Base-by-base conservation (phyloP, 1,140 invertebrate species). In the Drosophila busckii region DNA sequence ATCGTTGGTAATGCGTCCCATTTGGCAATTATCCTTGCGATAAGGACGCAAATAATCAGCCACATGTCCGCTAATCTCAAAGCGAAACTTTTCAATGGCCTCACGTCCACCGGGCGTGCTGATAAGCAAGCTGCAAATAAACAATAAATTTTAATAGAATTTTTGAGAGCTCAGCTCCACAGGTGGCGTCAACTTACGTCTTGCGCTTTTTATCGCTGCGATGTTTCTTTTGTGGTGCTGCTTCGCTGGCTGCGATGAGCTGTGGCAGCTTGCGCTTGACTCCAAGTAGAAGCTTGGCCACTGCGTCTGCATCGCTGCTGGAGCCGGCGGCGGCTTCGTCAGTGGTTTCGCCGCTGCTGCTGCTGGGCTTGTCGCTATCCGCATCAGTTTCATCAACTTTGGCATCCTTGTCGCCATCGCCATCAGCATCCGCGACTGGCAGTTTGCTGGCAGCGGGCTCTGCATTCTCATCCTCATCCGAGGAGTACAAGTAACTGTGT, bases 41-140 rank as follows among this genome's bases (percentile, higher is more conserved):
- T 96, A 98, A 0, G 95, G 95, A 89, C 97, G 97, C 17, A 99
- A 90, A 85, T 94, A 94, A 32, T 94, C 90, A 26, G 98, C 96
- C 89, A 99, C 96, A 94, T 94, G 29, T 92, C 91, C 4, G 95
- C 96, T 60, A 92, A 98, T 97, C 82, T 93, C 93, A 53, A 92
- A 91, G 52, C 95, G 90, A 88, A 98, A 98, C 38, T 92, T 91
- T 65, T 98, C 96, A 88, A 97, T 97, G 31, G 62, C 15, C 78
- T 84, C 76, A 3, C 73, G 55, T 26, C 61, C 45, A 10, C 28
- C 62, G 4, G 9, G 44, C 0, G 49, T 31, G 8, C 26, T 42
- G 23, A 28, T 29, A 5, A 42, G 7, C 9, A 42, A 23, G n/a
- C 59, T 69, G 8, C 1, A 48, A 34, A n/a, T 5, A 6, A 16